Base-by-base conservation (phyloP, 92 coral and sea anemone genomes). In the Montipora capitata region DNA sequence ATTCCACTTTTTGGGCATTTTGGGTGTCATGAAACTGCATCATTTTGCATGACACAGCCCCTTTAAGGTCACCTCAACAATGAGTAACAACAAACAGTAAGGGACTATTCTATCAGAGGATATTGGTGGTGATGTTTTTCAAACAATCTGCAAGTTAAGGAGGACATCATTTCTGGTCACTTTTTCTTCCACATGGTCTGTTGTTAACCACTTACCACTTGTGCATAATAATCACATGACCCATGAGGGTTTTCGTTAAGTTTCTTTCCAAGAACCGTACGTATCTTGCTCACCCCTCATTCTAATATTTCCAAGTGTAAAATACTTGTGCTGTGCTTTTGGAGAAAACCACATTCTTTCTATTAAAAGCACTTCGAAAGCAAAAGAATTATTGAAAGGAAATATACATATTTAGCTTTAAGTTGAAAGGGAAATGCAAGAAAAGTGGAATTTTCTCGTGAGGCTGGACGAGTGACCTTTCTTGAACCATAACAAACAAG, bases 271-370 rank as follows among this genome's bases (percentile, higher is more conserved):
- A 27, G 35, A 27, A 27, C 35, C 2, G 35, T 27, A 1, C 2
- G 35, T 27, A 27, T 27, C 35, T 27, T 27, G 35, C 35, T 27
- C 35, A 27, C 35, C 10, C 7, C 52, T 48, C 2, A 48, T 48
- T 5, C 52, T 5, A 48, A 48, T 48, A 48, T 5, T 38, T 27
- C 3, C 68, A 14, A 17, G 3, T 13, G 17, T 10, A 38, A 17
- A 63, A 63, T 40, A 52, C 70, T 68, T 69, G 68, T 69, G 52
- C 20, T 68, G 35, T 48, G 54, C 48, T 40, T 49, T 81, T 15
- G 7, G 35, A 81, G 27, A 43, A 40, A 4, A 81, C 77, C 77
- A 68, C 72, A 72, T 83, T 57, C 79, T 43, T 82, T 17, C 10
- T 5, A n/a, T 61, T 64, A 17, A 42, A 59, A 27, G 35, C 18